These are phyloP conservation scores for Toxotes jaculatrix DNA, from an alignment of 2,113 vertebrate genomes.

Conservation along the genomic window DNA sequence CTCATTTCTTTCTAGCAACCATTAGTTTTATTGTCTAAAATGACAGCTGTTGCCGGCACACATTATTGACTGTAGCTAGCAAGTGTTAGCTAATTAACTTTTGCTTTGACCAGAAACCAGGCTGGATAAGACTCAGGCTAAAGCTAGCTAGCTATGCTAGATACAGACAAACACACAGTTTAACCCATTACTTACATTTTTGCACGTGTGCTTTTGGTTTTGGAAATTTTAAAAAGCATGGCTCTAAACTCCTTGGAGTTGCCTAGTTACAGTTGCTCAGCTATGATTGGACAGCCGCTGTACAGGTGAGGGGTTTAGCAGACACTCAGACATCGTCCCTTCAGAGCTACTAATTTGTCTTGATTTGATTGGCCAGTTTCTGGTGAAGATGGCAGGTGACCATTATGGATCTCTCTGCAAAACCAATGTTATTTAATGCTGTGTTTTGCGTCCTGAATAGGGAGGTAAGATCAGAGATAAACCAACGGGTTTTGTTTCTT, in stretches of 20 bases:
- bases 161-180: too few relatives aligned
- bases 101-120: not conserved
- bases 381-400: not conserved
- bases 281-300: not conserved
- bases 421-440: conserved; percentile 13
- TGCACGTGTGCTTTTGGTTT: not conserved
- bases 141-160: too few relatives aligned
- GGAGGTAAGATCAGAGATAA: not conserved
- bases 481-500: conserved; percentile 55
- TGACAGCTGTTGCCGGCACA: not conserved
- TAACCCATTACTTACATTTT: not conserved
- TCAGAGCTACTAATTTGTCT: not conserved
- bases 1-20: too few relatives aligned
- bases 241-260: not conserved
- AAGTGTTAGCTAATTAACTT: not conserved
- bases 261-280: not conserved
- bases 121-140: too few relatives aligned
- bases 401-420: conserved; percentile 17
- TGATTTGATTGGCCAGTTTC: conserved; percentile 12
- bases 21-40: too few relatives aligned
- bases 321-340: not conserved
- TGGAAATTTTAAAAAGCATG: not conserved
- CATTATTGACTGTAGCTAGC: not conserved
- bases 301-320: not conserved
- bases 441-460: not conserved